Evolutionary conservation across 1,140 invertebrate genomes (phyloP).

Genomic region (Drosophila equinoxialis): DNA sequence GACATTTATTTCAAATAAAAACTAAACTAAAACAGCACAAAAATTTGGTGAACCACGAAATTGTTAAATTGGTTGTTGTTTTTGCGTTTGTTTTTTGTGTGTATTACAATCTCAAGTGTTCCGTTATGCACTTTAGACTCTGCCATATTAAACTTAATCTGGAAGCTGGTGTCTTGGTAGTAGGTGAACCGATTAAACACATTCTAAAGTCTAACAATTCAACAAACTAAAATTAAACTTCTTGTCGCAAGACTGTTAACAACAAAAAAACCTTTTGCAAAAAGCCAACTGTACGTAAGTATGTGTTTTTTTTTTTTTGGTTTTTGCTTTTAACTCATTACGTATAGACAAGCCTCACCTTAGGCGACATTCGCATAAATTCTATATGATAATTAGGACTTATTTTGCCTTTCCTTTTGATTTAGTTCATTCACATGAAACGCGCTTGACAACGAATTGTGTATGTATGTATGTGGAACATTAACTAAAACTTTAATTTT

Average conservation of each 20-base stretch:
- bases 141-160: conserved; percentile 14
- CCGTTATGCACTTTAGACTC: conserved; percentile 61
- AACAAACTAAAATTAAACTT: conserved; percentile 34
- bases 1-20: background rate
- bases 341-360: conserved; percentile 37
- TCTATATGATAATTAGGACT: conserved; percentile 59
- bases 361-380: conserved; percentile 58
- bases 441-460: conserved; percentile 53
- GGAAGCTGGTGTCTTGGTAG: conserved; percentile 18
- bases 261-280: too few relatives aligned
- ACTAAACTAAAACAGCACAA: background rate
- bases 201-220: conserved; percentile 57
- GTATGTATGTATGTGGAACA: conserved; percentile 1
- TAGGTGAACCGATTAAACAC: conserved; percentile 43
- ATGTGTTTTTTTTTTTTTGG: background rate
- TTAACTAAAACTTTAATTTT: conserved; percentile 4
- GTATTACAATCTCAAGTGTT: conserved; percentile 41
- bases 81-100: background rate
- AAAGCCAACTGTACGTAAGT: conserved; percentile 1
- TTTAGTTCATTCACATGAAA: conserved; percentile 43
- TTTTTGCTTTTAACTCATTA: conserved; percentile 25
- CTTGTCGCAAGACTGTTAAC: background rate
- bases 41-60: background rate
- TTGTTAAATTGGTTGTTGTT: too few relatives aligned
- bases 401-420: conserved; percentile 22